A percentile compares a stretch with the other conserved stretches of the same genome.
These are phyloP conservation scores for Bucorvus abyssinicus DNA, from an alignment of 2,797 vertebrate genomes.

Conservation along the genomic window DNA sequence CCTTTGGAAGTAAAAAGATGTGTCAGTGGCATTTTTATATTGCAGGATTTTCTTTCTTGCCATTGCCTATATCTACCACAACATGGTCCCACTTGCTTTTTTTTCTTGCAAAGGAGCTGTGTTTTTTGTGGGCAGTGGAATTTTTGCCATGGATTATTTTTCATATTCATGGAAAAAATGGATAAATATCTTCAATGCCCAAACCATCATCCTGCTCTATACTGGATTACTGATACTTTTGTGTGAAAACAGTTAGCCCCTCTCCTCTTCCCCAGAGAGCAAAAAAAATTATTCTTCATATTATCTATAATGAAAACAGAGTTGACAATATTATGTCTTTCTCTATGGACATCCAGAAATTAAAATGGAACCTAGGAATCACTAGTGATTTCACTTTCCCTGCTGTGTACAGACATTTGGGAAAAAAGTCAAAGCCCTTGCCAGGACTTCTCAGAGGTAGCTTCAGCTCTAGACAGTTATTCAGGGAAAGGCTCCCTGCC, in stretches of 20 bases:
- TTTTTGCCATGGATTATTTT: neutral
- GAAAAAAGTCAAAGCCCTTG: neutral
- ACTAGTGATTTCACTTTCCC: neutral
- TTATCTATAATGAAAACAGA: neutral
- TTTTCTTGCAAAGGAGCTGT: neutral
- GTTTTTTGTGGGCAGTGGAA: neutral
- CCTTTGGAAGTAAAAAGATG: neutral
- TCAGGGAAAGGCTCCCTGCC: neutral
- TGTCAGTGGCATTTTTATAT: neutral
- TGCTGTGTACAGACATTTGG: neutral
- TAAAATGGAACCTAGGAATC: neutral
- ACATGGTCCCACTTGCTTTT: neutral
- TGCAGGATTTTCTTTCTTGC: neutral
- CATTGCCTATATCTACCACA: neutral
- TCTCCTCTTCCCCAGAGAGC: neutral
- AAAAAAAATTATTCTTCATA: fast-evolving
- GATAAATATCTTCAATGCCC: neutral
- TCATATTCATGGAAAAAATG: neutral
- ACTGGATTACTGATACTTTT: neutral
- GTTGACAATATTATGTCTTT: neutral
- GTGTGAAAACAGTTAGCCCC: neutral
- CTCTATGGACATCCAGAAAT: neutral
- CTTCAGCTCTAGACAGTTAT: neutral
- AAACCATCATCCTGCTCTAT: neutral
- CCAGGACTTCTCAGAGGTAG: neutral